Base-by-base conservation (phyloP, 2,113 vertebrate genomes). In the Ranitomeya imitator region DNA sequence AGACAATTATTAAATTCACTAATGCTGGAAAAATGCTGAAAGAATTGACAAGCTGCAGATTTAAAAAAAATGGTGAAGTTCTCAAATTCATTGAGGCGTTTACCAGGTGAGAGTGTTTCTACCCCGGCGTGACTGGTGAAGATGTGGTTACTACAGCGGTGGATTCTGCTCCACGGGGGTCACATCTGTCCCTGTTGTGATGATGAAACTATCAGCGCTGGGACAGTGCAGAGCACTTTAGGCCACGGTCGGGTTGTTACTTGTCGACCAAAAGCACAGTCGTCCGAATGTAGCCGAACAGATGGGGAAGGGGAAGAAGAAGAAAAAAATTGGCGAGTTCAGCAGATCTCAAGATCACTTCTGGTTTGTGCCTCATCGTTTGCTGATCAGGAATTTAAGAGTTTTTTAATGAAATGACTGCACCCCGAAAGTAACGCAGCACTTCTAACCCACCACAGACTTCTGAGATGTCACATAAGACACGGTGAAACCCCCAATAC, bases 151-250 rank as follows among this genome's bases (percentile, higher is more conserved):
- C 31, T 45, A 74, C 71, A 45, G 71, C 1, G 71, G 71, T 74
- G 71, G n/a, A 16, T 74, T 51, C 31, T 3, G 37, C 63, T 89
- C 88, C 54, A 2, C 6, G 21, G 77, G 31, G 86, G 89, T 11
- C 54, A 59, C 1, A 10, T 54, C 6, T 0, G 14, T 8, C 37
- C 23, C 59, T 67, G 63, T 23, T 14, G 23, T 55, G 54, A n/a
- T 89, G 55, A 0, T 19, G 67, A 90, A 55, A 59, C 0, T 23
- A 6, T 0, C 14, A 19, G 63, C 0, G 5, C 0, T 80, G 77
- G 5, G 23, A 3, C 55, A 19, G 23, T 13, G 31, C 85, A 77
- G 54, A 45, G 37, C 37, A 45, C 37, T 45, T 45, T 45, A 45
- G 37, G 37, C 37, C 37, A 45, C 37, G 3, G 37, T 45, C 4